Evolutionary conservation across 2,888 invertebrate genomes (phyloP).

Genomic region (Priocnemis perturbator): DNA sequence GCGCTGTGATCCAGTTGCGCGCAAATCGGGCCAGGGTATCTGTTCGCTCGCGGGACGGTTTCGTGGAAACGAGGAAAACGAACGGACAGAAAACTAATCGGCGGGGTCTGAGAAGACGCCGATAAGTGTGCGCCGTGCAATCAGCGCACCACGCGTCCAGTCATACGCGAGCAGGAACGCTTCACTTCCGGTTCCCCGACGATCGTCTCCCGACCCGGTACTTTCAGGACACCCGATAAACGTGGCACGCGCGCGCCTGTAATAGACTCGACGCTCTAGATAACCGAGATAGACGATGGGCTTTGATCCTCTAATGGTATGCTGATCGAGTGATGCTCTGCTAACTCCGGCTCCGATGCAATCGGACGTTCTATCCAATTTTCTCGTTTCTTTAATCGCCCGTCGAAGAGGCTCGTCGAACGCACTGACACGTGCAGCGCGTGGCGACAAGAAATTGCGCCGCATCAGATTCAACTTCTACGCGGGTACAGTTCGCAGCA

Average conservation of each 20-base stretch:
- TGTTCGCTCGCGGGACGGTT: too few species aligned
- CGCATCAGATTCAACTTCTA: too few species aligned
- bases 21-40: too few species aligned
- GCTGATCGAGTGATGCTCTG: constrained; percentile 65
- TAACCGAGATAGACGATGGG: constrained; percentile 36
- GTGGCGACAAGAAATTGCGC: constrained; percentile 7
- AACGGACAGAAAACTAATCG: too few species aligned
- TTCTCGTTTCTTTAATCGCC: constrained; percentile 19
- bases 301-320: constrained; percentile 63
- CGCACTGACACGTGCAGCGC: constrained; percentile 37
- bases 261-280: constrained; percentile 46
- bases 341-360: constrained; percentile 51
- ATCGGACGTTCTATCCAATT: constrained; percentile 45
- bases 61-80: too few species aligned
- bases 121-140: constrained; percentile 33
- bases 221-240: constrained; percentile 58
- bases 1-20: too few species aligned
- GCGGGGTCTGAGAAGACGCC: constrained; percentile 21
- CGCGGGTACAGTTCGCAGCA: too few species aligned
- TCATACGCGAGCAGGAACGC: constrained; percentile 28
- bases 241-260: constrained; percentile 36
- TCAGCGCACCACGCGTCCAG: constrained; percentile 14
- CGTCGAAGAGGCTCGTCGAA: constrained; percentile 18
- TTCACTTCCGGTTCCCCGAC: constrained; percentile 37
- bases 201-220: constrained; percentile 29